phyloP scores from a whole-genome alignment of 2,113 vertebrate genomes.

The Xenus cinereus region DNA sequence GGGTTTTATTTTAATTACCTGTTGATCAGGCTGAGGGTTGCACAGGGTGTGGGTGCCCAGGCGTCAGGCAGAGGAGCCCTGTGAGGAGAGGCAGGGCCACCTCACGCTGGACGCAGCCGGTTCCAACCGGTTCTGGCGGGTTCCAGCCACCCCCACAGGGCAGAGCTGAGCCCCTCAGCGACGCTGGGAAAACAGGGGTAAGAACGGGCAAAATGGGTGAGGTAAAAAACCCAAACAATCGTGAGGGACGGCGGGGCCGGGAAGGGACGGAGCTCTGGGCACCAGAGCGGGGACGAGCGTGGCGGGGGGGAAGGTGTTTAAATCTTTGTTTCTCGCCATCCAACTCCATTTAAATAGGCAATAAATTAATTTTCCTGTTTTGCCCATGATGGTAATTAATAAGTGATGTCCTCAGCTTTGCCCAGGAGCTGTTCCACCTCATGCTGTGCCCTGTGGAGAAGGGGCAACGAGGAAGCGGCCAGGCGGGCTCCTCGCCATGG shows the following conservation, averaged over 20 bases:
- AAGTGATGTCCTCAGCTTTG: background rate
- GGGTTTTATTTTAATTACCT: background rate
- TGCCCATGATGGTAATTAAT: background rate
- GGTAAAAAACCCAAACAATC: background rate
- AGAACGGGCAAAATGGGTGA: background rate
- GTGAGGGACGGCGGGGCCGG: background rate
- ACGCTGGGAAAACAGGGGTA: accelerated
- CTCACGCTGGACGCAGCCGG: no score
- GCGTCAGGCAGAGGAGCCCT: background rate
- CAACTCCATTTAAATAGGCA: background rate
- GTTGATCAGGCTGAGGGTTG: background rate
- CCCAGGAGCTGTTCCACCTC: background rate
- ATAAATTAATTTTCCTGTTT: background rate
- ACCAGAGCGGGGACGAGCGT: accelerated
- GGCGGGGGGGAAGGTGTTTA: background rate
- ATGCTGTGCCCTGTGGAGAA: background rate
- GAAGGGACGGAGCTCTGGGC: accelerated
- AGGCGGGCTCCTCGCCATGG: background rate
- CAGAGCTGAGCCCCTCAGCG: background rate
- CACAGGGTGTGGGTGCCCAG: accelerated
- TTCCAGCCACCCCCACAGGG: background rate
- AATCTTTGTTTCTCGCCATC: background rate
- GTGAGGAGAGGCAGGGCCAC: background rate
- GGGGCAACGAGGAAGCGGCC: background rate
- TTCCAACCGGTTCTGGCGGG: background rate